Percentiles rank a stretch among this genome's conserved stretches.
Evolutionary conservation across 1,140 invertebrate species (phyloP).

Genomic region (Drosophila takahashii): DNA sequence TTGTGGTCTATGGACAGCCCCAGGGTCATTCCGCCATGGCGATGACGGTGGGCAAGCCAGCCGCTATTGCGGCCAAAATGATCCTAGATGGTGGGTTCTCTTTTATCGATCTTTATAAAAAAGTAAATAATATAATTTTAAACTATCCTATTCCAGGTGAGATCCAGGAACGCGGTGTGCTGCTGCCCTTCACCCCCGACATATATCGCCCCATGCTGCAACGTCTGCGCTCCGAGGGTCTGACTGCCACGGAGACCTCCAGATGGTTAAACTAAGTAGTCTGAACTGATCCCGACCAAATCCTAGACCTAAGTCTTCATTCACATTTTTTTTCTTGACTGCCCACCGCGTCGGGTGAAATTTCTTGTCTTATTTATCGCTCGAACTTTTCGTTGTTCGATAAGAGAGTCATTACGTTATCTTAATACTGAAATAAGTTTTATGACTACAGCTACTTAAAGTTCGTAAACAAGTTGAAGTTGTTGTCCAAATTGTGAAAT

Average conservation of each 20-base stretch:
- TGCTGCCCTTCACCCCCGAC: conserved; percentile 94
- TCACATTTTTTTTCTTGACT: conserved; percentile 5
- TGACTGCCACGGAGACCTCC: conserved; percentile 90
- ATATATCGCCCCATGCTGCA: conserved; percentile 96
- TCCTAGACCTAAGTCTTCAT: conserved; percentile 32
- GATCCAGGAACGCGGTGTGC: conserved; percentile 96
- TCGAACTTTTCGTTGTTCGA: conserved; percentile 21
- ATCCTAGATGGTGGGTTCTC: conserved; percentile 92
- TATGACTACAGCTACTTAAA: conserved; percentile 39
- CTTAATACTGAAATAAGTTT: conserved; percentile 44
- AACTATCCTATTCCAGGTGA: conserved; percentile 89
- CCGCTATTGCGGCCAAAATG: conserved; percentile 99
- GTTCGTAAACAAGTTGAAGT: conserved; percentile 29
- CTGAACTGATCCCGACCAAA: conserved; percentile 4
- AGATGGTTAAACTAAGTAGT: conserved; percentile 68
- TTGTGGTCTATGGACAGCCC: conserved; percentile 96
- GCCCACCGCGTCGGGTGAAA: conserved; percentile 6
- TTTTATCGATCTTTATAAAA: background rate
- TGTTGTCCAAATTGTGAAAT: conserved; percentile 21
- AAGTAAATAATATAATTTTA: background rate
- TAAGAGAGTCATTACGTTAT: conserved; percentile 43
- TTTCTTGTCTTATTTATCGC: conserved; percentile 12
- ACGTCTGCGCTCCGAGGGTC: conserved; percentile 93
- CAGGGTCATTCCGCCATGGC: conserved; percentile 98
- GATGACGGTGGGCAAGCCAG: conserved; percentile 97